A percentile compares a stretch with the other conserved stretches of the same genome.
Conservation (phyloP, 2,888 invertebrate genomes). For the Lycophotia porphyrea region DNA sequence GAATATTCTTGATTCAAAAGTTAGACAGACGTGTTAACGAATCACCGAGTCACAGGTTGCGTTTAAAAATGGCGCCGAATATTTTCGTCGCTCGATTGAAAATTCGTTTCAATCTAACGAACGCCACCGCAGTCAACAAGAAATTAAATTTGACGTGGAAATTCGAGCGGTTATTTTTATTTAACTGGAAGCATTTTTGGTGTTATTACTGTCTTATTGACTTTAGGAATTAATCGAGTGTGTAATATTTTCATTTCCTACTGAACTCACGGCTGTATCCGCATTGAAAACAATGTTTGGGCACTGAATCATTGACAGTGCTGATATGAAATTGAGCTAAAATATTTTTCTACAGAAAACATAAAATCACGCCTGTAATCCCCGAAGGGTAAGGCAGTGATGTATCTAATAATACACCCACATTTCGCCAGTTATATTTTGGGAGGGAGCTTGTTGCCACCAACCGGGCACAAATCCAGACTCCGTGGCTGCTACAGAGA, state of each 20-base stretch:
- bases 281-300: neutral
- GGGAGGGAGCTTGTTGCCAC: neutral
- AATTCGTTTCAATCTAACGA: conserved; percentile 83
- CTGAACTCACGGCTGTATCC: neutral
- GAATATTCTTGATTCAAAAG: conserved; percentile 66
- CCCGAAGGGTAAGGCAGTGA: no score
- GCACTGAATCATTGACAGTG: neutral
- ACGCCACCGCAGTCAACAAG: conserved; percentile 80
- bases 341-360: neutral
- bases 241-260: conserved; percentile 18
- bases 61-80: conserved; percentile 75
- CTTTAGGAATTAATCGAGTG: conserved; percentile 13
- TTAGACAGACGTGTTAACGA: conserved; percentile 67
- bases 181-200: conserved; percentile 46
- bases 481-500: neutral
- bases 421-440: neutral
- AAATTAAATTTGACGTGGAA: conserved; percentile 82
- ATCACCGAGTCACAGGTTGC: conserved; percentile 69
- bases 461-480: neutral
- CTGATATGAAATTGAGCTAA: neutral
- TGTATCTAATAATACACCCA: neutral
- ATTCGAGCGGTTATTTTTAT: conserved; percentile 75
- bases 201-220: conserved; percentile 56
- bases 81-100: conserved; percentile 80
- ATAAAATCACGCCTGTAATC: neutral